Evolutionary conservation across 1,140 invertebrate species (phyloP), one percentile per base, ranked within the genome.

Genomic region (Hycleus cichorii): DNA sequence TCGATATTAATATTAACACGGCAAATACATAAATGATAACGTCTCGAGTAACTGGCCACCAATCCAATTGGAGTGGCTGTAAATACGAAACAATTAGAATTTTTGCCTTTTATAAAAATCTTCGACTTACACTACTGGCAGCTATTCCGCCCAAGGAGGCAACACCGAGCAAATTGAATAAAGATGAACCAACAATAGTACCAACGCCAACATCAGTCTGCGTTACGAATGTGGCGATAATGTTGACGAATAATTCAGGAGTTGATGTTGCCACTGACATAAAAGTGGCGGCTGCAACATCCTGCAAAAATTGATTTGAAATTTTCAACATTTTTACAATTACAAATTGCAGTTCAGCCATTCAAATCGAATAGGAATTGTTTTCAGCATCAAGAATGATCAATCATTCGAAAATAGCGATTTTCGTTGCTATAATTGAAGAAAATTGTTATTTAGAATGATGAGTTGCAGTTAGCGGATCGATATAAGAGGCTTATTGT

Each of bases 271-370:
- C 92, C 0, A 90, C 88, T 0, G 93, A 89, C 84, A 96, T 90
- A 67, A 95, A 95, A 0, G 92, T 96, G 0, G 92, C 92, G 0
- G 91, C 92, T 0, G 90, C 91, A 6, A 95, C 88, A 72, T 95
- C 91, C 68, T 86, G 71, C 69, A 60, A 72, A 60, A 49, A 45
- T 18, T 18, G 18, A 18, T 18, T 18, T 18, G 18, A 18, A 18
- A 18, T 18, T 18, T 18, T 18, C 18, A 52, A 12, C 6, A 47
- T 4, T 18, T 39, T 39, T 7, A 39, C 39, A 39, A 10, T 39
- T 10, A 39, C 10, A 7, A 39, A 7, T 10, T 39, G 1, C 39
- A 2, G 1, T 12, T 12, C 12, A 12, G 12, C 12, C 1, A 12
- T 12, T 12, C 12, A 12, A 1, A 12, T 12, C 12, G 39, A 39